Base-by-base conservation (phyloP, 2,797 vertebrate genomes). In the Gymnoscopelus microlampas region DNA sequence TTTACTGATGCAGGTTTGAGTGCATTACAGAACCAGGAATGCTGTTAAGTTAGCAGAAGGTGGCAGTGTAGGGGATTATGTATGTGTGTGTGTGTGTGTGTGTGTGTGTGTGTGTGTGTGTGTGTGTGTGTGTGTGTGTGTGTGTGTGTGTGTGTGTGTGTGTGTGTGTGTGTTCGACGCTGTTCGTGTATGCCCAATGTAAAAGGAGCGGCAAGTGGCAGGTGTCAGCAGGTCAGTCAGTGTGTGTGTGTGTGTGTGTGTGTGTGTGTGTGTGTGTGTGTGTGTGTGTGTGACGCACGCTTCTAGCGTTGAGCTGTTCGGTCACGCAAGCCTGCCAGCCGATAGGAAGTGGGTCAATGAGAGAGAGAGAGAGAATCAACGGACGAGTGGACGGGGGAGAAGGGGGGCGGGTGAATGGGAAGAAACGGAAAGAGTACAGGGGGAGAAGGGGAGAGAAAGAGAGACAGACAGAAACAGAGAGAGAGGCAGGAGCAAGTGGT, bases 341-440 rank as follows among this genome's bases (percentile, higher is more conserved):
- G 79, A 80, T 69, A 76, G 79, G 88, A 91, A 86, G 81, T 87
- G 79, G 89, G 89, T 89, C 88, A 91, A 79, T 53, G 81, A 77
- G 72, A 1, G 44, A 68, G 59, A 4, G 49, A 3, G 48, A 50
- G 54, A 47, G 50, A 59, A 39, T 14, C 53, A 56, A 35, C 14
- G 53, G 47, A 10, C 12, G 51, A 29, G 74, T 47, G 47, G 53
- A 35, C 12, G n/a, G n/a, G 55, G 24, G 8, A 4, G 12, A 32
- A 23, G 24, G 53, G 15, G 15, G 23, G 53, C 7, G 7, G 3
- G 19, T 19, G 19, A 19, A 19, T 19, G 19, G 19, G 19, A 19
- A 19, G 19, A 19, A 19, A 19, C 1, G 19, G 19, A 19, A 19
- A 19, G 19, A 19, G 19, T 19, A 19, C 19, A 68, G 59, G 3